These are phyloP conservation scores for Andricus curvator DNA, from an alignment of 2,888 invertebrate species.

Conservation along the genomic window DNA sequence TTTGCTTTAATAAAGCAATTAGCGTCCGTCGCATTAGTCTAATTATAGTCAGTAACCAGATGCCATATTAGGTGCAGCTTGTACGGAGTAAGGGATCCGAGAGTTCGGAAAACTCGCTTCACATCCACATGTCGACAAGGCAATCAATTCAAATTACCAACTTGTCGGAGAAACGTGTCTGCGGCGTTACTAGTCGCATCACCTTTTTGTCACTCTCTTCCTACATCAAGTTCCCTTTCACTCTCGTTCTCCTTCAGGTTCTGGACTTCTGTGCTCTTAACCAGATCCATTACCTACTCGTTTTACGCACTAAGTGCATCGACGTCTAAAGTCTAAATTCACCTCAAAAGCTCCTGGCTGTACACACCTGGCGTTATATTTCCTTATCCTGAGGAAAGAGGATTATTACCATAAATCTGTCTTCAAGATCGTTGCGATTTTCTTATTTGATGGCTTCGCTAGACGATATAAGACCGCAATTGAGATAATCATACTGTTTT, in stretches of 20 bases:
- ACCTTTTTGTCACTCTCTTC: slow-evolving; percentile 30
- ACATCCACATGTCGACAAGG: slow-evolving; percentile 6
- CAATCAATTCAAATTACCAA: slow-evolving; percentile 31
- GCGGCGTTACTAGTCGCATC: slow-evolving; percentile 30
- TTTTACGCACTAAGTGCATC: neutral
- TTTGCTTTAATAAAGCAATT: slow-evolving; percentile 40
- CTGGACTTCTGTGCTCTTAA: neutral
- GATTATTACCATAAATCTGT: neutral
- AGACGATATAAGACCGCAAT: neutral
- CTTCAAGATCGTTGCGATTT: neutral
- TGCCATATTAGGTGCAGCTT: slow-evolving; percentile 31
- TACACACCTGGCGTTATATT: neutral
- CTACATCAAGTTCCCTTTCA: slow-evolving; percentile 26
- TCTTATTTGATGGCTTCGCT: neutral
- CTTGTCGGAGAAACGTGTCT: slow-evolving; percentile 25
- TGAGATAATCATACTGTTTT: slow-evolving; percentile 11
- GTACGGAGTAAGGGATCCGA: neutral
- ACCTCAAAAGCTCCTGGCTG: neutral
- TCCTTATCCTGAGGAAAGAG: neutral
- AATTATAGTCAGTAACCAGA: slow-evolving; percentile 35
- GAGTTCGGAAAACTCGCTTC: slow-evolving; percentile 23
- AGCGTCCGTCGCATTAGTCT: slow-evolving; percentile 34
- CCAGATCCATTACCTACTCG: neutral
- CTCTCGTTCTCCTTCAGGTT: neutral
- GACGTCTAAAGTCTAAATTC: neutral